phyloP scores from a whole-genome alignment of 2,797 vertebrate species.

The Cryptoprocta ferox region DNA sequence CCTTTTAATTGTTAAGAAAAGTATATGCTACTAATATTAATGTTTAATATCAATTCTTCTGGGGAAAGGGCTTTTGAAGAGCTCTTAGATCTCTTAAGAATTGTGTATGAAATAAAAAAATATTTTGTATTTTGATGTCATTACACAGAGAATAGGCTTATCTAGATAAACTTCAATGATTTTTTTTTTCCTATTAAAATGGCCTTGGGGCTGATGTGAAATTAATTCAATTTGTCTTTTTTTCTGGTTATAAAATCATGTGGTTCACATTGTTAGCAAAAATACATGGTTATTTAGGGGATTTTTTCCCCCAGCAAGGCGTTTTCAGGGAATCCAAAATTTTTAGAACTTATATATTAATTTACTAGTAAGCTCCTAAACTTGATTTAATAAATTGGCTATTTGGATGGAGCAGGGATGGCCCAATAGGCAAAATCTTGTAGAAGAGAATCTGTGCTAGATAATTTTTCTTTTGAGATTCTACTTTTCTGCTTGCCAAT shows the following conservation, averaged over 20 bases:
- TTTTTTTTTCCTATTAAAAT: background rate
- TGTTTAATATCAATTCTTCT: background rate
- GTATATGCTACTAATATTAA: background rate
- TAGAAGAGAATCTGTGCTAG: background rate
- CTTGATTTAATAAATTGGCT: background rate
- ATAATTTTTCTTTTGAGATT: background rate
- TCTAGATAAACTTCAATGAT: background rate
- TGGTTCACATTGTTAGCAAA: slow-evolving; percentile 11
- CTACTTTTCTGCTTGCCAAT: background rate
- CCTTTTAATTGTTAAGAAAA: background rate
- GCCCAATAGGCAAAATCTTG: background rate
- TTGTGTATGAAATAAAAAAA: background rate
- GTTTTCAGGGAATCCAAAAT: background rate
- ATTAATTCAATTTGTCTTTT: slow-evolving; percentile 32
- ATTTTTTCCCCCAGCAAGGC: background rate
- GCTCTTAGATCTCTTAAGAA: background rate
- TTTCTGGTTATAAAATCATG: background rate
- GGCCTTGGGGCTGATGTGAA: slow-evolving; percentile 10
- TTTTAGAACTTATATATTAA: background rate
- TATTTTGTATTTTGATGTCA: background rate
- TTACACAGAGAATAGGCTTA: background rate
- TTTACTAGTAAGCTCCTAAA: background rate
- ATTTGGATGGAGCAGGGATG: background rate
- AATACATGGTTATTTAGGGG: background rate
- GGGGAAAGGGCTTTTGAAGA: background rate